Base-by-base conservation (phyloP, 2,797 vertebrate species). In the Lutjanus argentimaculatus region DNA sequence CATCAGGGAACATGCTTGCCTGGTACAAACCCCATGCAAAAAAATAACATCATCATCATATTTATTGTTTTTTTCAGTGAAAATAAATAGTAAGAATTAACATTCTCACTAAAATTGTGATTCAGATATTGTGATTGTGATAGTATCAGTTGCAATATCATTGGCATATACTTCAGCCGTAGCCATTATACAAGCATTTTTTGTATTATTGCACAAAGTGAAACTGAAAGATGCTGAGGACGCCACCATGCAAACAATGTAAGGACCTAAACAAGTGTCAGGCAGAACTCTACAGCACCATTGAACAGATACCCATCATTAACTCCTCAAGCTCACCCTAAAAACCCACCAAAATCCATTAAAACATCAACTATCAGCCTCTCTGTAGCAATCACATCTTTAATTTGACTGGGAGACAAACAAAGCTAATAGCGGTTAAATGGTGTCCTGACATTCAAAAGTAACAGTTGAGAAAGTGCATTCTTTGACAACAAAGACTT, bases 351-450 rank as follows among this genome's bases (percentile, higher is more conserved):
- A 6, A 14, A 67, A 52, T n/a, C 62, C 17, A 40, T 22, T 21
- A 55, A 46, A 71, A 66, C 40, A 21, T 51, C 53, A 51, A 8
- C 13, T 42, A 5, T 21, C 42, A 40, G 52, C 42, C 3, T 65
- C 45, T 43, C 8, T 51, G 12, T 53, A 55, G 8, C 25, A 67
- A 62, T 42, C 14, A 52, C 4, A 66, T 30, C 6, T 30, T 30
- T 30, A 8, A 65, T 75, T 72, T 8, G 19, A 43, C n/a, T n/a
- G 7, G 21, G 17, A 66, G 16, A 77, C 14, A n/a, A 65, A 25
- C 48, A 40, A 9, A 49, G 21, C 25, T 45, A 45, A 43, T 16
- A 30, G 2, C 15, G 15, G 30, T 46, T 17, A 19, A 76, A 69
- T 22, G 15, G 45, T 17, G 36, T 45, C 43, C 16, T 69, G 14